phyloP scores from a whole-genome alignment of 2,113 vertebrate genomes.

The Oreamnos americanus region DNA sequence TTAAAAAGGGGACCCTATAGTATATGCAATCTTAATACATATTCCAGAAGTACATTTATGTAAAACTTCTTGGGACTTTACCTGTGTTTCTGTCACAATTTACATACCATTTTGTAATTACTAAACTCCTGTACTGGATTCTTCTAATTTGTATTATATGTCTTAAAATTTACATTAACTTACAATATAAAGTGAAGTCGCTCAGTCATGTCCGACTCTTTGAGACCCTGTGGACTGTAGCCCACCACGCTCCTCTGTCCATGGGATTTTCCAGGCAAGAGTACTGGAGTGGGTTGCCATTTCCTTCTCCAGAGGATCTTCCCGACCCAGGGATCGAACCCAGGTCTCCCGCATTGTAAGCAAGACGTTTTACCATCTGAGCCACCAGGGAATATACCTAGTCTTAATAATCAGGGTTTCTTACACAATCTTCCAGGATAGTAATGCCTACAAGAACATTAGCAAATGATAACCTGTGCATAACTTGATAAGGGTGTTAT shows the following conservation, averaged over 20 bases:
- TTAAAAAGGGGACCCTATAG: neutral
- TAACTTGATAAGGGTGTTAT: neutral
- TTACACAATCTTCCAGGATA: neutral
- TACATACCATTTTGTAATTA: neutral
- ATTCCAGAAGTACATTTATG: neutral
- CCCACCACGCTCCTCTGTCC: too few species aligned
- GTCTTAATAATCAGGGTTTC: neutral
- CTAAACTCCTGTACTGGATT: neutral
- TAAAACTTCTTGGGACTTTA: neutral
- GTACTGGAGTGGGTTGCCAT: too few species aligned
- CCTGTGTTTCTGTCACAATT: neutral
- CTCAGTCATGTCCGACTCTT: too few species aligned
- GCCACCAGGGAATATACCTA: neutral
- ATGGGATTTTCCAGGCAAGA: too few species aligned
- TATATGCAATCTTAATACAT: neutral
- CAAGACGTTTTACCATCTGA: too few species aligned
- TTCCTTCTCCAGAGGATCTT: too few species aligned
- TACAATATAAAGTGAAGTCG: neutral
- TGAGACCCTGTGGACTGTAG: too few species aligned
- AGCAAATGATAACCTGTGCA: neutral
- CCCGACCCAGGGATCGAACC: too few species aligned
- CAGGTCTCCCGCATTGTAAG: too few species aligned
- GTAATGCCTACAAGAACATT: neutral
- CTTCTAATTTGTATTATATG: neutral
- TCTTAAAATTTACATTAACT: neutral